Percentiles rank a stretch among this genome's conserved stretches.
phyloP scores from a whole-genome alignment of 2,113 vertebrate species.

The Menura novaehollandiae region DNA sequence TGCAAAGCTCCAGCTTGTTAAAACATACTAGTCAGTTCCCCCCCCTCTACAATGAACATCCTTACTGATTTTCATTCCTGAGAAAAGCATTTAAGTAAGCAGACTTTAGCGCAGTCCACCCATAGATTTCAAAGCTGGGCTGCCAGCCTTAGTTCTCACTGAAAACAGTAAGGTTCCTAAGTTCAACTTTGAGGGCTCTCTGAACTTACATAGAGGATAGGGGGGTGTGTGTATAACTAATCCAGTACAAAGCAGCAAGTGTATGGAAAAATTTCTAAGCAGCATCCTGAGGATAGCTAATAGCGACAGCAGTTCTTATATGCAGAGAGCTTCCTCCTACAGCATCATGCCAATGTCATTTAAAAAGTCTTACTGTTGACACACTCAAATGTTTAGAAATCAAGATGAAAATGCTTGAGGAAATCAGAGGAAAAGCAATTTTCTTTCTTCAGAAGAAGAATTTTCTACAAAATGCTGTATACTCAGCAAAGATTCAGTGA shows the following conservation, averaged over 20 bases:
- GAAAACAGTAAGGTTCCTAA: background rate
- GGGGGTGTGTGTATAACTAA: background rate
- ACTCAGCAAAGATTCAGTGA: background rate
- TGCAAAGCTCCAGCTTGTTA: background rate
- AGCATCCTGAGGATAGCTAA: background rate
- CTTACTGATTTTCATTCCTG: background rate
- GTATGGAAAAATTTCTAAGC: background rate
- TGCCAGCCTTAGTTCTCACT: background rate
- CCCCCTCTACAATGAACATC: background rate
- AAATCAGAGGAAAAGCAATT: background rate
- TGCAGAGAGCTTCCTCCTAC: background rate
- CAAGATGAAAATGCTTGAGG: background rate
- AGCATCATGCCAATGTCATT: background rate
- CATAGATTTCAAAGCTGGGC: background rate
- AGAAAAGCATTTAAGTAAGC: background rate
- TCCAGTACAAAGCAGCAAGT: background rate
- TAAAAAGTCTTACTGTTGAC: background rate
- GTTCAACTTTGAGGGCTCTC: background rate
- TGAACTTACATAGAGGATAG: background rate
- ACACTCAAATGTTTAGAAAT: background rate
- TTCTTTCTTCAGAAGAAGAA: background rate
- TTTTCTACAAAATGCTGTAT: background rate
- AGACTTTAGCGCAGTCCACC: rapidly evolving
- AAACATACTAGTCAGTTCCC: background rate
- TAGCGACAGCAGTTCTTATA: background rate